Percentiles rank a stretch among this genome's conserved stretches.
phyloP scores from a whole-genome alignment of 2,797 vertebrate genomes.

The Leptodactylus fallax region DNA sequence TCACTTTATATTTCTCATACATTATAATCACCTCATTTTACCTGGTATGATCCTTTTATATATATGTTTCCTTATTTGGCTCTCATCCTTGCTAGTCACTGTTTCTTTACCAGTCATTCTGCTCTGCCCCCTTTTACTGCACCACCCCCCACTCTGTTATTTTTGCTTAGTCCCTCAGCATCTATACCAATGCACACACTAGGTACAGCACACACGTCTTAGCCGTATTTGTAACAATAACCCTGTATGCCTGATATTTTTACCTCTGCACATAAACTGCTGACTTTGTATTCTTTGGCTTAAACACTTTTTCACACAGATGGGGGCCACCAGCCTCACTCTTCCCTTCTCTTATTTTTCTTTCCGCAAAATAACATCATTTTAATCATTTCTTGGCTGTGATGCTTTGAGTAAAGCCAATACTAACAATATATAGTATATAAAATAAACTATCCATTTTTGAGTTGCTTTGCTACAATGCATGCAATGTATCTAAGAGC shows the following conservation, averaged over 20 bases:
- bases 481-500: not conserved
- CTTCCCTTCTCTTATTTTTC: slow-evolving; percentile 42
- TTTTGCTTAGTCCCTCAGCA: slow-evolving; percentile 8
- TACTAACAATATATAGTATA: slow-evolving; percentile 9
- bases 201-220: slow-evolving; percentile 32
- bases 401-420: slow-evolving; percentile 39
- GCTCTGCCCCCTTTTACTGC: not conserved
- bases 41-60: not conserved
- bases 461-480: not conserved
- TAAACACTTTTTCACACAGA: slow-evolving; percentile 64
- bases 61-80: not conserved
- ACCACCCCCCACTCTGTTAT: slow-evolving; percentile 1
- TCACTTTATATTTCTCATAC: no score
- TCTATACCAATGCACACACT: slow-evolving; percentile 7
- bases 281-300: slow-evolving; percentile 56
- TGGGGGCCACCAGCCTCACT: slow-evolving; percentile 53
- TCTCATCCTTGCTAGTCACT: not conserved
- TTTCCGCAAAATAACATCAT: slow-evolving; percentile 39
- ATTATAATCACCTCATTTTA: not conserved
- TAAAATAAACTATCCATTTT: slow-evolving; percentile 3
- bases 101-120: not conserved
- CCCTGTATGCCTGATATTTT: slow-evolving; percentile 63
- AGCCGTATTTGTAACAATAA: slow-evolving; percentile 60
- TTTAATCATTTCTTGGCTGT: slow-evolving; percentile 49
- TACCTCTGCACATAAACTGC: slow-evolving; percentile 61